Percentiles rank a stretch among this genome's conserved stretches.
These are phyloP conservation scores for Betta splendens DNA, from an alignment of 2,797 vertebrate genomes.

Conservation along the genomic window DNA sequence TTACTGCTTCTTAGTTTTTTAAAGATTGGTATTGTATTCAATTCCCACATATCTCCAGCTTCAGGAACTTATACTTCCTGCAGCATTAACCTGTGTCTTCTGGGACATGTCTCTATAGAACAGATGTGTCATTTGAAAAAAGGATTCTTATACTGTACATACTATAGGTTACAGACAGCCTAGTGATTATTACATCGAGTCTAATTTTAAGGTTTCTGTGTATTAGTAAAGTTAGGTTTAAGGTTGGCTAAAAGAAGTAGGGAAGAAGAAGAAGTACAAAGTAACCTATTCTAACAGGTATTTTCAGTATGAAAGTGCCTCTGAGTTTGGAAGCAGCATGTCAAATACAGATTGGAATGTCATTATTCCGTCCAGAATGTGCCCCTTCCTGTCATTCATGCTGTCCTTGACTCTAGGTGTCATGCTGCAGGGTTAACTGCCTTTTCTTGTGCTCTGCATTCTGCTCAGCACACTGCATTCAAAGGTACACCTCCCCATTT, in stretches of 20 bases:
- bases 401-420: conserved; percentile 72
- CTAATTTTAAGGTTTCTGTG: background rate
- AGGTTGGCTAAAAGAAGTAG: background rate
- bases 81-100: conserved; percentile 51
- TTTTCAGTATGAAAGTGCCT: conserved; percentile 11
- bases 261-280: background rate
- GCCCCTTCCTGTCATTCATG: conserved; percentile 77
- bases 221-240: background rate
- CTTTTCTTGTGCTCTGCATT: conserved; percentile 16
- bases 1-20: conserved; percentile 49
- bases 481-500: conserved; percentile 27
- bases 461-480: conserved; percentile 17
- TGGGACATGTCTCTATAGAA: conserved; percentile 36
- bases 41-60: conserved; percentile 66
- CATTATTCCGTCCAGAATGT: conserved; percentile 51
- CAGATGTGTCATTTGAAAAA: conserved; percentile 28
- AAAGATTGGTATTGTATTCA: conserved; percentile 71
- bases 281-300: conserved; percentile 1
- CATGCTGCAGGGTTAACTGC: conserved; percentile 49
- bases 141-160: conserved; percentile 27
- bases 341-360: conserved; percentile 59
- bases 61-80: conserved; percentile 65
- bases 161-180: background rate
- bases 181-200: background rate
- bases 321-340: conserved; percentile 7